phyloP scores from a whole-genome alignment of 2,113 vertebrate species.

The Phrynocephalus versicolor region DNA sequence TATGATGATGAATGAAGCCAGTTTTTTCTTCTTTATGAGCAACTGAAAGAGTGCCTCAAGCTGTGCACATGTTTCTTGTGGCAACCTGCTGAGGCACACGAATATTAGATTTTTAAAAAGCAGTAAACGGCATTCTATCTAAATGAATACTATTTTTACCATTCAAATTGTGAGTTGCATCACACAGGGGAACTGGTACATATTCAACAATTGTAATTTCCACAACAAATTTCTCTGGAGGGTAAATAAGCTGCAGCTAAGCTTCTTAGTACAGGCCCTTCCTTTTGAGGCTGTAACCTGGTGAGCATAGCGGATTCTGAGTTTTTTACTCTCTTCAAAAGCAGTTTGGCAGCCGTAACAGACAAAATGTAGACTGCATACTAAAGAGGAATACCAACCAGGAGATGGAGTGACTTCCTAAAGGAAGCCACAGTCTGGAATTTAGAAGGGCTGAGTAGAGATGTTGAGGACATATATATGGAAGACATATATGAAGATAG shows the following conservation, averaged over 20 bases:
- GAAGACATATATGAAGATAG: too few species aligned
- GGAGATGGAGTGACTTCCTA: too few species aligned
- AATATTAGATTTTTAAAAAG: constrained; percentile 52
- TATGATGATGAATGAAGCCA: constrained; percentile 46
- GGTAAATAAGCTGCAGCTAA: background rate
- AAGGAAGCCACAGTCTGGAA: too few species aligned
- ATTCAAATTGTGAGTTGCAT: constrained; percentile 52
- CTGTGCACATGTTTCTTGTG: constrained; percentile 62
- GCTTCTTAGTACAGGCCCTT: background rate
- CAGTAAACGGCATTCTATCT: constrained; percentile 51
- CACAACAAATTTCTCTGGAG: background rate
- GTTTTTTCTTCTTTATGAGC: constrained; percentile 52
- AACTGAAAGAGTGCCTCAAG: constrained; percentile 64
- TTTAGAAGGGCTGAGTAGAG: too few species aligned
- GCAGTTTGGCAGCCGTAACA: background rate
- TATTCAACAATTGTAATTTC: background rate
- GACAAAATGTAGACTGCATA: too few species aligned
- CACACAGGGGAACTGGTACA: background rate
- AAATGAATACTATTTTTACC: constrained; percentile 63
- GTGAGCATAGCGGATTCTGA: background rate
- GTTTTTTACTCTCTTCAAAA: background rate
- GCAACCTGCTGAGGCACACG: constrained; percentile 54
- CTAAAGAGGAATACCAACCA: too few species aligned
- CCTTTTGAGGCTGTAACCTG: background rate
- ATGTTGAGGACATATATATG: too few species aligned